Conservation (phyloP, 1,140 invertebrate species). For the Manduca sexta region DNA sequence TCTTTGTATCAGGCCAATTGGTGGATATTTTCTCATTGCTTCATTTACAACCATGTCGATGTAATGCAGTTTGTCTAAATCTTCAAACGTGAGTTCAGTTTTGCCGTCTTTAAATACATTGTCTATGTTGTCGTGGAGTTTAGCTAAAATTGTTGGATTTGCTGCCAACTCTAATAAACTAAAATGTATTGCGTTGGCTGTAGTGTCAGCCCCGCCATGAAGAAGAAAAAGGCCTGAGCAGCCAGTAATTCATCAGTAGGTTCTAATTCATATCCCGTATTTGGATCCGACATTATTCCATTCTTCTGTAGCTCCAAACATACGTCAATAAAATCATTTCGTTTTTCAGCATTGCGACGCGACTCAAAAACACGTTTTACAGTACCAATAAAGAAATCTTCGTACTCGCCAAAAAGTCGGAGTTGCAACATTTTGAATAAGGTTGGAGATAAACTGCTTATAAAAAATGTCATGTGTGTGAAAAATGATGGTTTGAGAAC, state of each 20-base stretch:
- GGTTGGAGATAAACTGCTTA: conserved; percentile 12
- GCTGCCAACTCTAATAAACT: conserved; percentile 48
- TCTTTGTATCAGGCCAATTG: conserved; percentile 57
- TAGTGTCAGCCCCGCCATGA: conserved; percentile 74
- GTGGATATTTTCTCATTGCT: conserved; percentile 67
- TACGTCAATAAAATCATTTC: conserved; percentile 28
- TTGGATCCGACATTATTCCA: conserved; percentile 24
- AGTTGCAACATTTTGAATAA: conserved; percentile 24
- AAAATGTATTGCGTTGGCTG: conserved; percentile 49
- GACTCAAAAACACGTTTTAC: conserved; percentile 18
- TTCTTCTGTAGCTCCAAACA: conserved; percentile 28
- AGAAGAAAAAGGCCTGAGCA: conserved; percentile 72
- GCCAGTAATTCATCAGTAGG: conserved; percentile 61
- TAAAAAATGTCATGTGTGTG: conserved; percentile 14
- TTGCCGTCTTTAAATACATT: conserved; percentile 31
- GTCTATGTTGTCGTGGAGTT: conserved; percentile 60
- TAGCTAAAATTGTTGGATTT: conserved; percentile 57
- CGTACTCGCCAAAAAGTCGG: conserved; percentile 26
- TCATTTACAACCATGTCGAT: conserved; percentile 66
- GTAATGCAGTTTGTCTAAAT: conserved; percentile 55
- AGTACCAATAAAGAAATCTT: conserved; percentile 28
- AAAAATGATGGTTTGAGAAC: conserved; percentile 10
- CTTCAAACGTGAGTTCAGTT: conserved; percentile 56
- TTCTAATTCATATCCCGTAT: conserved; percentile 23
- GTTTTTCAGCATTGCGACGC: conserved; percentile 10